Evolutionary conservation across 2,113 vertebrate species (phyloP).

Genomic region (Pelvicachromis taeniatus): DNA sequence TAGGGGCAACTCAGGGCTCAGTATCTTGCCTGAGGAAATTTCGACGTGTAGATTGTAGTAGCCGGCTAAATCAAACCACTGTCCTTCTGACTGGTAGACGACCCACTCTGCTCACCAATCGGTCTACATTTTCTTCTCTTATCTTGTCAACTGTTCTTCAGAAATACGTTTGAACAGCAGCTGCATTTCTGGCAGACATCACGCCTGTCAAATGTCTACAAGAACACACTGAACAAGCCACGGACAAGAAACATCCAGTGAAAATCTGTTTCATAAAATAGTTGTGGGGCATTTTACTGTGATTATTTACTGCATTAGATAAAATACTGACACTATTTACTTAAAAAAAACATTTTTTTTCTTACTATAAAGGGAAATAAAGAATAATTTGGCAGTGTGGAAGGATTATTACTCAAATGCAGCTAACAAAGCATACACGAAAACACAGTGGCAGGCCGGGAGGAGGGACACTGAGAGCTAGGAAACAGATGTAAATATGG

Average conservation of each 20-base stretch:
- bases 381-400: background rate
- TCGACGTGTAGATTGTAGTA: background rate
- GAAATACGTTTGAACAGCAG: background rate
- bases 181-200: background rate
- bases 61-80: background rate
- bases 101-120: background rate
- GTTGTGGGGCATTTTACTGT: background rate
- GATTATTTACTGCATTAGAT: background rate
- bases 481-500: background rate
- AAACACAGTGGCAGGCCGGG: background rate
- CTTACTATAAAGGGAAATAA: background rate
- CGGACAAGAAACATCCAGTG: background rate
- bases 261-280: background rate
- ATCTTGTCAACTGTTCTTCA: background rate
- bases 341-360: too few relatives aligned
- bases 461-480: background rate
- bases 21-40: background rate
- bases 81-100: background rate
- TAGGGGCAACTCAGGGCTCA: background rate
- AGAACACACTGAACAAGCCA: background rate
- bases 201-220: background rate
- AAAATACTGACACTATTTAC: background rate
- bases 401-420: background rate
- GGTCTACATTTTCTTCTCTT: background rate
- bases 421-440: background rate